phyloP scores from a whole-genome alignment of 2,113 vertebrate genomes.

The Atractosteus spatula region DNA sequence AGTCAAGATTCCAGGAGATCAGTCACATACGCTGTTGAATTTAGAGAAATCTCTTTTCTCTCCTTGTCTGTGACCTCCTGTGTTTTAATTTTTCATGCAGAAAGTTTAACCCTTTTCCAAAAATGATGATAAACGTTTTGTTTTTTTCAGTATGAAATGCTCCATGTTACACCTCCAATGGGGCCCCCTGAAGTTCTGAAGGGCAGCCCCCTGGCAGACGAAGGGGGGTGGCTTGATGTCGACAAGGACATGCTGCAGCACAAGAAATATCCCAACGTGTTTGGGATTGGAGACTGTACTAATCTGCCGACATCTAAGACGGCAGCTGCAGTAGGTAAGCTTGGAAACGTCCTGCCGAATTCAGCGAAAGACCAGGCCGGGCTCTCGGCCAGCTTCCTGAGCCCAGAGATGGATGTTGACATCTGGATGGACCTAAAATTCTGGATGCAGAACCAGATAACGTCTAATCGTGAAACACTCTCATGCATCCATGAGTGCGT shows the following conservation, averaged over 20 bases:
- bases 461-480: constrained; percentile 11
- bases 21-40: too few relatives aligned
- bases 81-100: too few relatives aligned
- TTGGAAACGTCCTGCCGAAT: neutral
- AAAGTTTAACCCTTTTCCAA: too few relatives aligned
- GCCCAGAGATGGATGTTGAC: neutral
- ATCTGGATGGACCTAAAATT: too few relatives aligned
- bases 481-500: too few relatives aligned
- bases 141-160: constrained; percentile 86
- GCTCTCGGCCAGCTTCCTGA: neutral
- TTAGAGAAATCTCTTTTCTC: too few relatives aligned
- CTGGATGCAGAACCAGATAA: neutral
- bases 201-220: constrained; percentile 72
- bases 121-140: neutral
- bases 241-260: constrained; percentile 88
- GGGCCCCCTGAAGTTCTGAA: constrained; percentile 77
- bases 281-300: constrained; percentile 95
- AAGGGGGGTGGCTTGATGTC: constrained; percentile 82
- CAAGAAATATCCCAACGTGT: constrained; percentile 84
- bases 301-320: constrained; percentile 91
- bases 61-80: too few relatives aligned
- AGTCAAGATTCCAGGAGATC: too few relatives aligned
- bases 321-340: constrained; percentile 83
- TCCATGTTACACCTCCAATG: constrained; percentile 96
- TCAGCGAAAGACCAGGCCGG: neutral